Evolutionary conservation across 2,797 vertebrate species (phyloP).

Genomic region (Pampus argenteus): DNA sequence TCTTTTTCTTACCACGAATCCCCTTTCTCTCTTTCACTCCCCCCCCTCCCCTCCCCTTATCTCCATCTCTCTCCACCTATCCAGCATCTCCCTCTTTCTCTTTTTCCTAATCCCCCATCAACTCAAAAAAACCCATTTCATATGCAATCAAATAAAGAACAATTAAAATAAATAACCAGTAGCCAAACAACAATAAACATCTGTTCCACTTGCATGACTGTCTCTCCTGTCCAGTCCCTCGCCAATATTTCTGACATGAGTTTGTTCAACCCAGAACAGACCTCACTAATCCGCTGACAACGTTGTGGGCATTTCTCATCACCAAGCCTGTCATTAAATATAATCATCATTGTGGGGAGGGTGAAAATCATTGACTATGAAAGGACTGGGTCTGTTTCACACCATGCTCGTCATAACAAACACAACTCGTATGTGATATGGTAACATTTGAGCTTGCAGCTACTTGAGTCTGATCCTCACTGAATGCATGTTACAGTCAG

Average conservation of each 20-base stretch:
- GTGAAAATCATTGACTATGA: constrained; percentile 48
- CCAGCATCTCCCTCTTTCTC: constrained; percentile 30
- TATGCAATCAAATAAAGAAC: constrained; percentile 34
- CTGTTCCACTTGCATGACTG: constrained; percentile 37
- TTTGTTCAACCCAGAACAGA: constrained; percentile 19
- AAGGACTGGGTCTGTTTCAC: constrained; percentile 25
- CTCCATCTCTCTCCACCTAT: constrained; percentile 37
- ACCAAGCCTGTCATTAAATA: constrained; percentile 39
- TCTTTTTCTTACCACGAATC: constrained; percentile 34
- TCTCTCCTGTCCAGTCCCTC: constrained; percentile 7
- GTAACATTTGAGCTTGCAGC: constrained; percentile 10
- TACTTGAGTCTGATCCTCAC: background rate
- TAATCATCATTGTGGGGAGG: constrained; percentile 42
- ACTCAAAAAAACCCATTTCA: constrained; percentile 25
- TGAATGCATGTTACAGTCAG: background rate
- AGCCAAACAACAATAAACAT: constrained; percentile 36
- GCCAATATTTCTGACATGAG: constrained; percentile 19
- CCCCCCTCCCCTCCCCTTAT: constrained; percentile 16
- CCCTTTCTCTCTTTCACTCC: constrained; percentile 8
- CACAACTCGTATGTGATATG: background rate
- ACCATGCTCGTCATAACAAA: constrained; percentile 36
- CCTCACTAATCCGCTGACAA: constrained; percentile 40
- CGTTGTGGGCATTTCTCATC: constrained; percentile 46
- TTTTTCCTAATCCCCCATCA: constrained; percentile 20
- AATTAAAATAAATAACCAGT: constrained; percentile 34